Evolutionary conservation across 1,140 invertebrate genomes (phyloP), one percentile per base, ranked within the genome.

Genomic region (Bombus balteatus): DNA sequence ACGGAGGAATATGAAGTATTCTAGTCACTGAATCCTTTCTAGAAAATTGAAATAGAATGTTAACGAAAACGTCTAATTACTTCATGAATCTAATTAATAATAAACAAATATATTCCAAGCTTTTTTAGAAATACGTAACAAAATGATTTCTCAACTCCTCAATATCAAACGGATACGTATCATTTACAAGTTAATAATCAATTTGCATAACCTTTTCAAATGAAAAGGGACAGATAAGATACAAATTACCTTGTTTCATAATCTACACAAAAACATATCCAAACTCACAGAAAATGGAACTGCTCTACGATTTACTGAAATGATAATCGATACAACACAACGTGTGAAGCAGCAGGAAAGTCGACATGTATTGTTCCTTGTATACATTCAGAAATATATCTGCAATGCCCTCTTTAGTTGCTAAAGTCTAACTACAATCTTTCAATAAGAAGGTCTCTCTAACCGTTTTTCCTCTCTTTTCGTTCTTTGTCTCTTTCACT

Each of bases 361-460:
- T 73, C 47, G 34, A 65, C 28, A 65, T 65, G 15, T 74, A 82
- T 76, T 75, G 72, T 6, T 32, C 22, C 47, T 59, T 22, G 22
- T 18, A 43, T 37, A n/a, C 13, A 37, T n/a, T 53, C 41, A 22
- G 1, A 59, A 84, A 59, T 59, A 32, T 53, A 66, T 72, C 9
- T 78, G 12, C 59, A 70, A 78, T 78, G 74, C 65, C 75, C 65
- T 78, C 82, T 71, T 71, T 71, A 70, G 82, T 71, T 5, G n/a
- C 39, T 37, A 37, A 79, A 79, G 39, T n/a, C 37, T 37, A 79
- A 79, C 75, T 84, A 79, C 22, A 47, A 78, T 76, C 71, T 73
- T 39, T 32, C 25, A n/a, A 76, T 75, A 65, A 72, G 68, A 86
- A 62, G 73, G 53, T 74, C 81, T 86, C 78, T 86, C 66, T 74